Base-by-base conservation (phyloP, 1,140 invertebrate genomes). In the Cataglyphis hispanica region DNA sequence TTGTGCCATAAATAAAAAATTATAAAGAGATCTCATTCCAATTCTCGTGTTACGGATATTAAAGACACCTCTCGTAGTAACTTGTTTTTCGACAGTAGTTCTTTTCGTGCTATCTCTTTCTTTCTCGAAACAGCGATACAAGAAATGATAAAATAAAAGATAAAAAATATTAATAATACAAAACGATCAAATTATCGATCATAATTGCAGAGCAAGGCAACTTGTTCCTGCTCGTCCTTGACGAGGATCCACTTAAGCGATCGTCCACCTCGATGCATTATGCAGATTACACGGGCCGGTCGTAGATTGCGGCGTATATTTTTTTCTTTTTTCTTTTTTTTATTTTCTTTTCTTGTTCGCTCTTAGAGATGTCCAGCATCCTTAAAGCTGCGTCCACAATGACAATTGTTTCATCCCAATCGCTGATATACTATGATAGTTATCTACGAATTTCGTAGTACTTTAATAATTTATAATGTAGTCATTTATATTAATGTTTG, bases 231-330 rank as follows among this genome's bases (percentile, higher is more conserved):
- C 60, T 40, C 84, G 84, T 86, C 85, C 85, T 85, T 85, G 78
- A 81, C 85, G 78, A 86, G 78, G 85, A 84, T 85, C 78, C 69
- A 86, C 78, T 72, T 76, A 46, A 67, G 63, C 78, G 85, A 81
- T 86, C 78, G 69, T 86, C 78, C 85, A 84, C 77, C 84, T 22
- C 75, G 85, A 72, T 81, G 67, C 77, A 86, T 86, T 86, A 86
- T 86, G 85, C 78, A 86, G 75, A 86, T 86, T 72, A 27, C 85
- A 63, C 77, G 40, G 53, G 61, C 67, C 66, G 66, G 64, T 70
- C 46, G 50, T 67, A 70, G 63, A 74, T 53, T 56, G 43, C 63
- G 22, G 43, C 83, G 8, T 40, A 22, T 67, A 27, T 67, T 11
- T 43, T 34, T 40, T 53, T 53, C 2, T 78, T 53, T 8, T 34